Conservation (phyloP, 2,113 vertebrate genomes). For the Atrichornis clamosus region DNA sequence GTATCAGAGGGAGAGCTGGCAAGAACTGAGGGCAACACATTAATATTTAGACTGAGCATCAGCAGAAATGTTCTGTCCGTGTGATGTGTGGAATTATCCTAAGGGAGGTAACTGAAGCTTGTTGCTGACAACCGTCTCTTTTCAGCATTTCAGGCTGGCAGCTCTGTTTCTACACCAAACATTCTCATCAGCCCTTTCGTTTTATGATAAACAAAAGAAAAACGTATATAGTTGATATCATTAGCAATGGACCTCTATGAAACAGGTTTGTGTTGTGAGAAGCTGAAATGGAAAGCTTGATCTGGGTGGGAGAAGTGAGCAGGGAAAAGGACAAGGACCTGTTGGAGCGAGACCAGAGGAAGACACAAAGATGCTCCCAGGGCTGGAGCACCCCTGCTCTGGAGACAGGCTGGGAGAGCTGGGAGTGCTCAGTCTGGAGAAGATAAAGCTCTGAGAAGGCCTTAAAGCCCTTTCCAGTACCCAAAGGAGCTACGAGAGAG, state of each 20-base stretch:
- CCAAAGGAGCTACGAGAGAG: not conserved
- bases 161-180: not conserved
- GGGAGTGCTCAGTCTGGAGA: not conserved
- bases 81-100: not conserved
- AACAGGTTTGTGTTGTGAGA: not conserved
- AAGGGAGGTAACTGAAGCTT: not conserved
- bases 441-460: not conserved
- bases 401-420: not conserved
- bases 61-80: constrained; percentile 11
- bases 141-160: not conserved
- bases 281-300: not conserved
- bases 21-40: not conserved
- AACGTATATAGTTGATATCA: not conserved
- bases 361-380: not conserved
- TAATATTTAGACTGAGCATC: constrained; percentile 4
- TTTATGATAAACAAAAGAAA: not conserved
- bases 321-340: not conserved
- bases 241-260: not conserved
- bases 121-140: not conserved
- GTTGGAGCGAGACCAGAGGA: not conserved
- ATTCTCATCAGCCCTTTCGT: not conserved
- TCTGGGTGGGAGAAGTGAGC: not conserved
- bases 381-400: not conserved
- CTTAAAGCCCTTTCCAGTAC: not conserved
- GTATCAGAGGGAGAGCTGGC: not conserved